Base-by-base conservation (phyloP, 2,888 invertebrate genomes). In the Zhuqinia jingwanae region DNA sequence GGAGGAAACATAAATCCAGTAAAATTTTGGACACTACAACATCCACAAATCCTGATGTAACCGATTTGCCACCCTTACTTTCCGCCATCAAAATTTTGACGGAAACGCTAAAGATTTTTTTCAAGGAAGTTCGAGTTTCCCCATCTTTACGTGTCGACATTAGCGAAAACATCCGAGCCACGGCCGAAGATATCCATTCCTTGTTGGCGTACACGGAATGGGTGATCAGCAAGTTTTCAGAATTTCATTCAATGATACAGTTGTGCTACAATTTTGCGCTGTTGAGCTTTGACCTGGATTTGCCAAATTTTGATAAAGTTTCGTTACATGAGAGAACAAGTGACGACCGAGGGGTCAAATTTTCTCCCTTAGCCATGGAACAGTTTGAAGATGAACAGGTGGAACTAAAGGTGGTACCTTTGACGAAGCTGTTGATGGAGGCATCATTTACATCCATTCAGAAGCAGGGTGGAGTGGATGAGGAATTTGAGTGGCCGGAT, bases 261-360 rank as follows among this genome's bases (percentile, higher is more conserved):
- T n/a, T 88, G 0, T 81, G 85, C 63, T 88, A 88, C 30, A 81
- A 88, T 36, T 81, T 80, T 77, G 60, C 80, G 0, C 13, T 50
- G 45, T 11, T 53, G 1, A 36, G 73, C 53, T 80, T 65, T 22
- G 79, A 75, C 58, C 63, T 79, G 63, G 86, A 86, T 45, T 75
- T 80, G 63, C 86, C 86, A 8, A 60, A 22, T 20, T 82, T 82
- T 63, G 63, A 82, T 8, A 30, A 11, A n/a, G 36, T 82, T 11
- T n/a, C 75, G 10, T 15, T 10, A 8, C 56, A 75, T 17, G 75
- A 82, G 63, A 6, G 75, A 47, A 20, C 13, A 15, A n/a, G 58
- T 22, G 50, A 63, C 2, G 17, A 73, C 8, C n/a, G n/a, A n/a
- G 47, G 47, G 2, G 13, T 13, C 17, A 30, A 45, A 22, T 20